phyloP scores from a whole-genome alignment of 2,113 vertebrate species.

The Shinisaurus crocodilurus region DNA sequence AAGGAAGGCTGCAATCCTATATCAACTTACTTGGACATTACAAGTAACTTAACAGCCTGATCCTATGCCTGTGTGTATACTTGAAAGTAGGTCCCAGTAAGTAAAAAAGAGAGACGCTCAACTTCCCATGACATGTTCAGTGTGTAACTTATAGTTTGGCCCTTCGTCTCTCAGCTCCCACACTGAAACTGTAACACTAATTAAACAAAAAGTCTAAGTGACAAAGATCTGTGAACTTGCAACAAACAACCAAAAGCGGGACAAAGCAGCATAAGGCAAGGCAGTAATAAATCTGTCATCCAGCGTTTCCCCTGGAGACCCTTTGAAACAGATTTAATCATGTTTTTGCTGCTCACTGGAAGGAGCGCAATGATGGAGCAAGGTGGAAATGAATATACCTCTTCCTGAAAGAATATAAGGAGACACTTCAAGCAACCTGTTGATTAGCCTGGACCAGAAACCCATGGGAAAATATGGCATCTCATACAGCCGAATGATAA shows the following conservation, averaged over 20 bases:
- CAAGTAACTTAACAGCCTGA: background rate
- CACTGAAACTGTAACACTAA: background rate
- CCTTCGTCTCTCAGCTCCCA: background rate
- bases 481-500: conserved; percentile 92
- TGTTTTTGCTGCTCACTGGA: background rate
- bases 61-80: background rate
- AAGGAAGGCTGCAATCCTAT: too few species aligned
- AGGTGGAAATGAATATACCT: conserved; percentile 78
- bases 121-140: background rate
- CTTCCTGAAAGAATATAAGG: conserved; percentile 87
- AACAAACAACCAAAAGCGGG: background rate
- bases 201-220: background rate
- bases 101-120: background rate
- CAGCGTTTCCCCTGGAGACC: background rate
- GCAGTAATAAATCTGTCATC: background rate
- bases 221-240: background rate
- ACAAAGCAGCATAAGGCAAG: too few species aligned
- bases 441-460: conserved; percentile 96
- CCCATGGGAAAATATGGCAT: conserved; percentile 98
- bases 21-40: too few species aligned
- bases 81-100: background rate
- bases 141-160: background rate
- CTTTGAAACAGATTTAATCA: background rate
- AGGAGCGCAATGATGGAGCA: background rate
- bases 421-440: conserved; percentile 91